Conservation (phyloP, 2,113 vertebrate genomes). For the Lasiurus cinereus region DNA sequence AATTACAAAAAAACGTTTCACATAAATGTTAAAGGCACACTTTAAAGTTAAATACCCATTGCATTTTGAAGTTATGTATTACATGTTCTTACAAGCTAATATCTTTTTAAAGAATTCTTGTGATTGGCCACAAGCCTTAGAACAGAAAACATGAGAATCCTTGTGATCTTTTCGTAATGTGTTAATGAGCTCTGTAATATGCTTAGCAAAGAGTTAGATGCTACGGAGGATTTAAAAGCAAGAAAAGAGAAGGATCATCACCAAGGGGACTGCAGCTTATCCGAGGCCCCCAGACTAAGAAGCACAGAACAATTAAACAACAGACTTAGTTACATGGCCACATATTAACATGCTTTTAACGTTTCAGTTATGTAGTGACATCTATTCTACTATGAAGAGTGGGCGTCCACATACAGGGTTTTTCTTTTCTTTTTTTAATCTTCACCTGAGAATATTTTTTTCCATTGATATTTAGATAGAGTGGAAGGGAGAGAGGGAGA, state of each 20-base stretch:
- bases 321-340: background rate
- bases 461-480: too few relatives aligned
- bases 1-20: too few relatives aligned
- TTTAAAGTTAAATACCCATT: too few relatives aligned
- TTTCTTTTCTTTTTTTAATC: background rate
- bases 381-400: conserved; percentile 29
- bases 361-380: conserved; percentile 39
- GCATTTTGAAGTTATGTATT: too few relatives aligned
- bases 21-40: too few relatives aligned
- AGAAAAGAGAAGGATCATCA: background rate
- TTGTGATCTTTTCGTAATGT: too few relatives aligned
- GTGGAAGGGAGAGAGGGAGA: too few relatives aligned
- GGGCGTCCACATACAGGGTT: background rate
- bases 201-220: background rate
- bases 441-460: too few relatives aligned
- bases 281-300: background rate
- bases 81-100: too few relatives aligned
- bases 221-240: background rate
- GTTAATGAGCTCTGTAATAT: background rate
- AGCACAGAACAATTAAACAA: background rate
- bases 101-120: too few relatives aligned
- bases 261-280: background rate
- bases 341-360: conserved; percentile 14
- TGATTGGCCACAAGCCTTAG: too few relatives aligned
- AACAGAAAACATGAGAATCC: too few relatives aligned